A percentile compares a stretch with the other conserved stretches of the same genome.
Evolutionary conservation across 2,797 vertebrate species (phyloP).

Genomic region (Vultur gryphus): DNA sequence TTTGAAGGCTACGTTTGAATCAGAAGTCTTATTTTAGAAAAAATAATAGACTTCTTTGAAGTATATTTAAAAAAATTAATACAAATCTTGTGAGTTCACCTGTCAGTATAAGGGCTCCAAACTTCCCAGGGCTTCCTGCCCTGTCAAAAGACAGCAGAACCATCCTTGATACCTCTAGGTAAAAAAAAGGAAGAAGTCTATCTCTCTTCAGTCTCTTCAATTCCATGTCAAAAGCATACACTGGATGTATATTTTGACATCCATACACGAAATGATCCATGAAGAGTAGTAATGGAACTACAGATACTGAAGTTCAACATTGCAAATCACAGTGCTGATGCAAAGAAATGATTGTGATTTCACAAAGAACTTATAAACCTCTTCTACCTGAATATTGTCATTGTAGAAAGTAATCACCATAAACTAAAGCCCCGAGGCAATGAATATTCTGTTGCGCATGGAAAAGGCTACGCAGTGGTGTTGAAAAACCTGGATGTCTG

Average conservation of each 20-base stretch:
- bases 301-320: background rate
- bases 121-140: background rate
- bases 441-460: background rate
- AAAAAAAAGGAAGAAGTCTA: background rate
- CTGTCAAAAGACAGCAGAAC: background rate
- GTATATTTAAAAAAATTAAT: background rate
- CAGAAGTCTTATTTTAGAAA: background rate
- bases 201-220: background rate
- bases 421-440: background rate
- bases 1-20: background rate
- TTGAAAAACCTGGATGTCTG: slow-evolving; percentile 15
- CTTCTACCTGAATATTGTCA: background rate
- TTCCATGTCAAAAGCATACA: background rate
- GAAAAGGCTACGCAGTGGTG: background rate
- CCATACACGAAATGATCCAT: background rate
- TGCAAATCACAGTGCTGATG: background rate
- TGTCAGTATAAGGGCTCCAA: background rate
- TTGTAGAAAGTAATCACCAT: background rate
- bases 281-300: background rate
- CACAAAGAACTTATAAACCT: background rate
- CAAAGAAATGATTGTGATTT: background rate
- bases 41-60: background rate
- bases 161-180: background rate
- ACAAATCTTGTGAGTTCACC: background rate
- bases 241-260: background rate